A percentile compares a stretch with the other conserved stretches of the same genome.
Conservation (phyloP, 2,113 vertebrate genomes). For the Oceanodroma tethys region DNA sequence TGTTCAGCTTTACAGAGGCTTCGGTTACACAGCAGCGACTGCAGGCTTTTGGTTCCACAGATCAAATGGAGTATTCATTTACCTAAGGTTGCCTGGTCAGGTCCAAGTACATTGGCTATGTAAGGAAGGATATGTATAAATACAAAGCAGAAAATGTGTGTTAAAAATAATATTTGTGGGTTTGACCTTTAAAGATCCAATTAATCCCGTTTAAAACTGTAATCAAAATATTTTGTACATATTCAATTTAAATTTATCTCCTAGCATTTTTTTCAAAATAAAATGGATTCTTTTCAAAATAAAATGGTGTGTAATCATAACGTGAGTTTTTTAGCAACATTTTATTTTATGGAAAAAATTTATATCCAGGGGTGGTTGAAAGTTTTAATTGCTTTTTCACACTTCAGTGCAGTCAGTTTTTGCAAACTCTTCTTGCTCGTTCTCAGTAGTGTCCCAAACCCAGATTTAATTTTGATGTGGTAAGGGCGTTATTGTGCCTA, state of each 20-base stretch:
- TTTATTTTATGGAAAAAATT: slow-evolving; percentile 7
- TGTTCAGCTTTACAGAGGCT: not conserved
- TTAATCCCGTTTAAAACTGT: not conserved
- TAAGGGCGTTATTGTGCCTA: not conserved
- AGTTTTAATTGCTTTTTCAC: slow-evolving; percentile 64
- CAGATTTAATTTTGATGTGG: slow-evolving; percentile 37
- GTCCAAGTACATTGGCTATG: not conserved
- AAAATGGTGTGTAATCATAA: not conserved
- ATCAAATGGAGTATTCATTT: not conserved
- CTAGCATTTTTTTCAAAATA: not conserved
- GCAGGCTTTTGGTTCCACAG: not conserved
- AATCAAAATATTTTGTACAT: not conserved
- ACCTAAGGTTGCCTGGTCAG: not conserved
- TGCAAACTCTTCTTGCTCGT: not conserved
- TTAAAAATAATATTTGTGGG: not conserved
- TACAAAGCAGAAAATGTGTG: not conserved
- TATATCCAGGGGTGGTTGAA: not conserved
- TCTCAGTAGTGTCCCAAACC: not conserved
- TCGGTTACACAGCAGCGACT: rapidly evolving
- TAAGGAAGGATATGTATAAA: not conserved
- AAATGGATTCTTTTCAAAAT: not conserved
- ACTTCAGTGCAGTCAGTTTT: slow-evolving; percentile 16
- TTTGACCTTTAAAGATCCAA: not conserved
- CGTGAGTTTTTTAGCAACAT: not conserved
- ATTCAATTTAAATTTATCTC: not conserved